phyloP scores from a whole-genome alignment of 2,888 invertebrate genomes.

The Eulithis testata region DNA sequence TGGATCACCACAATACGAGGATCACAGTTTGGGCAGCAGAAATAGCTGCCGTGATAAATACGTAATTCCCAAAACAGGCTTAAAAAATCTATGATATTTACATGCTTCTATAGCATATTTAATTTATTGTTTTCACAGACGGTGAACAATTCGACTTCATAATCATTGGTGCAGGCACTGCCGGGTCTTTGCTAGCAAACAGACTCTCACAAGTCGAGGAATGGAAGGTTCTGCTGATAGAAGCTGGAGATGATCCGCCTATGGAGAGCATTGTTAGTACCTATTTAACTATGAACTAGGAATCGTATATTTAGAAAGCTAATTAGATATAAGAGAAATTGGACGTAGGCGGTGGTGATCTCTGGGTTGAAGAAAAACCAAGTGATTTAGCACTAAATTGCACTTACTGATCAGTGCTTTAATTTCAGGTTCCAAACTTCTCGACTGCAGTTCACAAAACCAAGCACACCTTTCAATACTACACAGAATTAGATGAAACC shows the following conservation, averaged over 20 bases:
- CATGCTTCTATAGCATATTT: too few relatives aligned
- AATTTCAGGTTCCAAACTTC: constrained; percentile 71
- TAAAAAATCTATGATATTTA: too few relatives aligned
- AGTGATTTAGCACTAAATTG: too few relatives aligned
- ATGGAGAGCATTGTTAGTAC: constrained; percentile 54
- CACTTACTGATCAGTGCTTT: neutral
- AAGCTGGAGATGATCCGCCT: constrained; percentile 73
- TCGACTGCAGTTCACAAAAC: constrained; percentile 62
- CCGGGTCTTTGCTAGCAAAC: constrained; percentile 70
- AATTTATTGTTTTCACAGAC: constrained; percentile 46
- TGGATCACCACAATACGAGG: too few relatives aligned
- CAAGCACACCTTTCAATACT: constrained; percentile 65
- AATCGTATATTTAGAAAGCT: too few relatives aligned
- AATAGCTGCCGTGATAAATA: too few relatives aligned
- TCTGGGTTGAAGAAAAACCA: too few relatives aligned
- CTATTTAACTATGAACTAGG: neutral
- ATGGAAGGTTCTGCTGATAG: constrained; percentile 74
- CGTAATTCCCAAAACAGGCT: too few relatives aligned
- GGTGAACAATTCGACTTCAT: constrained; percentile 74
- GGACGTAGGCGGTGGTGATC: too few relatives aligned
- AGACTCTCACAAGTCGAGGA: constrained; percentile 63
- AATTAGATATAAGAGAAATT: too few relatives aligned
- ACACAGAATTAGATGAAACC: constrained; percentile 65
- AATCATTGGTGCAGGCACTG: constrained; percentile 72
- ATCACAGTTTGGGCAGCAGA: too few relatives aligned